phyloP scores from a whole-genome alignment of 2,797 vertebrate species.

The Chrysocyon brachyurus region DNA sequence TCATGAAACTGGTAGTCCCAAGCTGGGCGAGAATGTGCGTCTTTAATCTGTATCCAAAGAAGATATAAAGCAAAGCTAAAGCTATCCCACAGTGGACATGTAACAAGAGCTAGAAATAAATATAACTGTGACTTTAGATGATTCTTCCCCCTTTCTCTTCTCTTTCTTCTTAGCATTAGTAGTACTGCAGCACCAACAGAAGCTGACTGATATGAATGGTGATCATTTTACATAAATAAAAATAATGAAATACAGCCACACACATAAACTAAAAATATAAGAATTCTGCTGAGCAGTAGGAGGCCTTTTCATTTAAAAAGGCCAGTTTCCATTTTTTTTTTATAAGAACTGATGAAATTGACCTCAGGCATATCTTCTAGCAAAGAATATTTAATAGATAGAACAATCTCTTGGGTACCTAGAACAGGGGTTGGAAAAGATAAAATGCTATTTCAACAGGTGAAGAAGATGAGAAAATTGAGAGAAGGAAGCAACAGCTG shows the following conservation, averaged over 20 bases:
- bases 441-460: conserved; percentile 38
- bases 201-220: background rate
- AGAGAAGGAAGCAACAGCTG: conserved; percentile 12
- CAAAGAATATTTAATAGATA: conserved; percentile 35
- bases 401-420: background rate
- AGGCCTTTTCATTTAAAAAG: conserved; percentile 16
- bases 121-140: background rate
- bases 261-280: background rate
- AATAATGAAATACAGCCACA: background rate
- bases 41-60: conserved; percentile 16
- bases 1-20: background rate
- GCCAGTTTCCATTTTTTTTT: background rate
- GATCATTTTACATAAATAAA: background rate
- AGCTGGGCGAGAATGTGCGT: background rate
- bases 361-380: background rate
- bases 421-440: background rate
- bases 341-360: conserved; percentile 47
- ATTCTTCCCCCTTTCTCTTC: background rate
- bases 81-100: background rate
- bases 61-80: background rate
- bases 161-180: background rate
- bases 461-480: conserved; percentile 27
- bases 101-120: conserved; percentile 9
- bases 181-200: background rate
- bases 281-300: background rate